phyloP scores from a whole-genome alignment of 2,888 invertebrate species.

The Scrobipalpa costella region DNA sequence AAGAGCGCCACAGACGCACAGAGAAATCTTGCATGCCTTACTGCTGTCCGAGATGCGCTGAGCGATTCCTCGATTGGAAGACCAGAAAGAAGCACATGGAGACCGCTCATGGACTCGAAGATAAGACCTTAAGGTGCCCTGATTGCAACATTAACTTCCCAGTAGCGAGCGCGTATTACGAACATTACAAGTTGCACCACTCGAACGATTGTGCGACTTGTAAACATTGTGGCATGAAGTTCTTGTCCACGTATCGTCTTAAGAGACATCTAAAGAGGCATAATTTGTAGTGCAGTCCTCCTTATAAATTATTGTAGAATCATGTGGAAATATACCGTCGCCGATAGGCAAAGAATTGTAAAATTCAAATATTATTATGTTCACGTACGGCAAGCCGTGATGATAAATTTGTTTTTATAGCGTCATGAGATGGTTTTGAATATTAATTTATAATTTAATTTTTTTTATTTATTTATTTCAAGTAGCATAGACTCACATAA shows the following conservation, averaged over 20 bases:
- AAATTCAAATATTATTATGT: too few relatives aligned
- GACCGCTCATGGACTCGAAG: constrained; percentile 57
- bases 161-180: constrained; percentile 62
- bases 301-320: background rate
- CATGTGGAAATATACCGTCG: too few relatives aligned
- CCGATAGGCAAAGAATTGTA: too few relatives aligned
- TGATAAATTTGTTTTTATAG: too few relatives aligned
- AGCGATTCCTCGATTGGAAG: constrained; percentile 66
- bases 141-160: constrained; percentile 63
- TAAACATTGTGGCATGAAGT: constrained; percentile 69
- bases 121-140: constrained; percentile 55
- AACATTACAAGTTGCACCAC: constrained; percentile 66
- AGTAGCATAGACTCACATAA: too few relatives aligned
- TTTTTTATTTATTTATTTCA: too few relatives aligned
- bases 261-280: constrained; percentile 67
- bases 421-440: too few relatives aligned
- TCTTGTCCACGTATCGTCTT: constrained; percentile 58
- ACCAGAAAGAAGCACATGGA: constrained; percentile 65
- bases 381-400: too few relatives aligned
- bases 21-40: constrained; percentile 71
- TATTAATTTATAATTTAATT: too few relatives aligned
- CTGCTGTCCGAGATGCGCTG: constrained; percentile 64
- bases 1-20: constrained; percentile 61
- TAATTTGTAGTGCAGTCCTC: constrained; percentile 36
- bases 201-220: constrained; percentile 65